Evolutionary conservation across 2,797 vertebrate genomes (phyloP).

Genomic region (Haliaeetus albicilla): DNA sequence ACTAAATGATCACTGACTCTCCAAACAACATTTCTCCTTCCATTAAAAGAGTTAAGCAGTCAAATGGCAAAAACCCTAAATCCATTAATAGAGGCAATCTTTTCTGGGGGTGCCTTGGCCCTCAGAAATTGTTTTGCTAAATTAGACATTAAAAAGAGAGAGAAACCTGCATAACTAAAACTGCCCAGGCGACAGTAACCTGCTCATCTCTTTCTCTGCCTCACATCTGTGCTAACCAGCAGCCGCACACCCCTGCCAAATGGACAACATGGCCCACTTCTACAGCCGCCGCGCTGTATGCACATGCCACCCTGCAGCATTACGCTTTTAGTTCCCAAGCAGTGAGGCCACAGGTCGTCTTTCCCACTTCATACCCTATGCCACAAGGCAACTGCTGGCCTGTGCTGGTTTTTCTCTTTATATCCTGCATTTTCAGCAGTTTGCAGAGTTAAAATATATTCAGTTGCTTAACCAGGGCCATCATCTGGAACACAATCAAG

Average conservation of each 20-base stretch:
- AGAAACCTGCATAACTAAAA: neutral
- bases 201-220: neutral
- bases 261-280: accelerated
- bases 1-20: neutral
- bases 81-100: neutral
- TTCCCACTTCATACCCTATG: neutral
- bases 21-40: neutral
- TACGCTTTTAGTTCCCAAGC: neutral
- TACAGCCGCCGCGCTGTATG: accelerated
- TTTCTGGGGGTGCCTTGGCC: neutral
- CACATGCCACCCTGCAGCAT: accelerated
- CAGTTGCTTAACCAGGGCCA: neutral
- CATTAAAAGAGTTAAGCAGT: neutral
- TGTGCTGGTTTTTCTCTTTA: neutral
- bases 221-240: neutral
- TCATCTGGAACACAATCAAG: neutral
- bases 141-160: neutral
- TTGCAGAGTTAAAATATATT: neutral
- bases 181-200: neutral
- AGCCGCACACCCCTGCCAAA: neutral
- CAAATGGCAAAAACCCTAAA: neutral
- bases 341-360: neutral
- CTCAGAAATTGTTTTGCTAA: neutral
- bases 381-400: neutral
- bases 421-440: constrained; percentile 34